Conservation (phyloP, 2,888 invertebrate species). For the Pollenia griseotomentosa region DNA sequence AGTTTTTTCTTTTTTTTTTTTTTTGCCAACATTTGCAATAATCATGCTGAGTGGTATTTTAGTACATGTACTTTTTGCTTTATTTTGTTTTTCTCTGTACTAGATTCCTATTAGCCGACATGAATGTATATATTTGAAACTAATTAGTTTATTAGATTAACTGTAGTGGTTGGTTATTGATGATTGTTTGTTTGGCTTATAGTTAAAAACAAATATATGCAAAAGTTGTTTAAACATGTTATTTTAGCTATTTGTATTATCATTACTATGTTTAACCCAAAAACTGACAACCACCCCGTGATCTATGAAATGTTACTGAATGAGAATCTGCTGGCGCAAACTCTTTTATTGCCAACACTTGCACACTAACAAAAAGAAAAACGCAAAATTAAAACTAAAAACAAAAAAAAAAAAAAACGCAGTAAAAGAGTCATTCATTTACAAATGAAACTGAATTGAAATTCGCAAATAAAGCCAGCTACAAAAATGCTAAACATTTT, state of each 20-base stretch:
- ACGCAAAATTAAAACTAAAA: neutral
- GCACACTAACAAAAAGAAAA: neutral
- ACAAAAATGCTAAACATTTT: neutral
- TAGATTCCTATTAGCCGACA: conserved; percentile 3
- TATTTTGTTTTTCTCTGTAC: neutral
- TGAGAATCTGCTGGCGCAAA: conserved; percentile 11
- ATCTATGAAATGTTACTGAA: neutral
- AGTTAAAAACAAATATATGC: conserved; percentile 10
- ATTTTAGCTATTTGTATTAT: conserved; percentile 3
- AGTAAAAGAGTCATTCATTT: conserved; percentile 14
- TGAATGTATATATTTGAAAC: neutral
- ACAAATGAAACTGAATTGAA: conserved; percentile 14
- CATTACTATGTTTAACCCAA: neutral
- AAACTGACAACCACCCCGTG: no score
- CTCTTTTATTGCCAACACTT: neutral
- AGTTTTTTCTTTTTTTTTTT: neutral
- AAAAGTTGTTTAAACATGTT: conserved; percentile 20
- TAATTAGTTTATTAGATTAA: conserved; percentile 69
- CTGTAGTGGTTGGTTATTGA: conserved; percentile 50
- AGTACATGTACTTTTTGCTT: conserved; percentile 9
- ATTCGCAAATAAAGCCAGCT: neutral
- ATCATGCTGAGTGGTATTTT: conserved; percentile 29
- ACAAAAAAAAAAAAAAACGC: neutral
- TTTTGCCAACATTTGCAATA: neutral
- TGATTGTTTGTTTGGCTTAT: conserved; percentile 33